Percentiles rank a stretch among this genome's conserved stretches.
Evolutionary conservation across 2,888 invertebrate species (phyloP).

Genomic region (Alentia gelatinosa): DNA sequence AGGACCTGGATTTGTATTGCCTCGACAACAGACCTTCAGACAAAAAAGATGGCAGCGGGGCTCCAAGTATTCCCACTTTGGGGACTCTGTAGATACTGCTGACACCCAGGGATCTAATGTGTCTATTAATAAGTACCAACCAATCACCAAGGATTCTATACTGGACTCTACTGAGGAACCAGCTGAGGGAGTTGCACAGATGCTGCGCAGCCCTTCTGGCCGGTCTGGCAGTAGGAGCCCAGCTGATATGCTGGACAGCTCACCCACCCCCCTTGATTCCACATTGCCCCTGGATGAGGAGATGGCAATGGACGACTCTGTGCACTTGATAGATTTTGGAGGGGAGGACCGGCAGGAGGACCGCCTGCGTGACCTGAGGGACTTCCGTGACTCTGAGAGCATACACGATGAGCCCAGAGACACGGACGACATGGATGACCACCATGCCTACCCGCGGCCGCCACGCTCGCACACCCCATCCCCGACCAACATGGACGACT

Average conservation of each 20-base stretch:
- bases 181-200: conserved; percentile 28
- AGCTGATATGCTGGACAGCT: conserved; percentile 34
- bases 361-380: neutral
- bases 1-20: neutral
- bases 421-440: conserved; percentile 1
- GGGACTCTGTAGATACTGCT: conserved; percentile 55
- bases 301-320: conserved; percentile 54
- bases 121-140: conserved; percentile 51
- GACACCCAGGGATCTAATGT: conserved; percentile 62
- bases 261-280: conserved; percentile 49
- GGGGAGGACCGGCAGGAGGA: conserved; percentile 49
- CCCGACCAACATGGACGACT: conserved; percentile 53
- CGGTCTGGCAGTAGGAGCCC: conserved; percentile 44
- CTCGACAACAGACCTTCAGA: conserved; percentile 55
- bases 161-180: conserved; percentile 55
- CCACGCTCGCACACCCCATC: conserved; percentile 49
- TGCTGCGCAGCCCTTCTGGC: conserved; percentile 52
- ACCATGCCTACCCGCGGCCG: neutral
- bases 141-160: conserved; percentile 51
- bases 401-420: neutral
- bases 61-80: conserved; percentile 48
- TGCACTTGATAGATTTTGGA: conserved; percentile 64
- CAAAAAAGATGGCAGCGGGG: conserved; percentile 64
- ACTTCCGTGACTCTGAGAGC: conserved; percentile 27
- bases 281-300: conserved; percentile 44